phyloP scores from a whole-genome alignment of 1,140 invertebrate species.

The Sarcophaga bullata region DNA sequence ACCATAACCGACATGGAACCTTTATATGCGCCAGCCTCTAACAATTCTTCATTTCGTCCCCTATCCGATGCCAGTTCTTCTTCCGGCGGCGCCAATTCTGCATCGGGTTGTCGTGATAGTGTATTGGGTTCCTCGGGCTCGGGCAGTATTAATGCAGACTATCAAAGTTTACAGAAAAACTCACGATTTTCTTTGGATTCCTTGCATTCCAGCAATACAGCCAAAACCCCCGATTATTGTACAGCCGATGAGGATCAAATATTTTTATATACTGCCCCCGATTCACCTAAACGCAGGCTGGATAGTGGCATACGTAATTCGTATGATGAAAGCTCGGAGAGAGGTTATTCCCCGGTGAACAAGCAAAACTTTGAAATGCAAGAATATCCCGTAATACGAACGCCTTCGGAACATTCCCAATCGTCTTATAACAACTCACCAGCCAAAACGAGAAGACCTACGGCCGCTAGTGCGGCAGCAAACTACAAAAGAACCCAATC shows the following conservation, averaged over 20 bases:
- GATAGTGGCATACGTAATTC: conserved; percentile 59
- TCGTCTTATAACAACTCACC: conserved; percentile 37
- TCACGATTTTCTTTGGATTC: conserved; percentile 62
- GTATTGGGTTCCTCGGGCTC: conserved; percentile 45
- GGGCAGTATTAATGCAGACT: conserved; percentile 47
- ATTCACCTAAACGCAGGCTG: conserved; percentile 56
- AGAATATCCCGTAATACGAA: conserved; percentile 46
- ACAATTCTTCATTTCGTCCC: conserved; percentile 53
- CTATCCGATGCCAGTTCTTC: conserved; percentile 60
- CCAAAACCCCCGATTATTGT: conserved; percentile 62
- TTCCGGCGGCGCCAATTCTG: conserved; percentile 51
- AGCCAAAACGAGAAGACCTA: conserved; percentile 47
- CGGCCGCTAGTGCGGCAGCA: conserved; percentile 28
- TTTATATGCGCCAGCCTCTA: conserved; percentile 53
- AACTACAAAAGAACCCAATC: conserved; percentile 56
- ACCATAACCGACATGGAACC: conserved; percentile 59
- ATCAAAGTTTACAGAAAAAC: conserved; percentile 61
- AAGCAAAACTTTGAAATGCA: conserved; percentile 56
- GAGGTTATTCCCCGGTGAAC: conserved; percentile 56
- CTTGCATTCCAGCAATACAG: conserved; percentile 60
- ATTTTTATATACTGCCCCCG: conserved; percentile 62
- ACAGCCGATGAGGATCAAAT: conserved; percentile 62
- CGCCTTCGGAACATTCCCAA: conserved; percentile 41
- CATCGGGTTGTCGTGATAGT: conserved; percentile 48
- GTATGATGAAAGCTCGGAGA: conserved; percentile 56